Conservation (phyloP, 2,888 invertebrate species). For the Sisyra nigra region DNA sequence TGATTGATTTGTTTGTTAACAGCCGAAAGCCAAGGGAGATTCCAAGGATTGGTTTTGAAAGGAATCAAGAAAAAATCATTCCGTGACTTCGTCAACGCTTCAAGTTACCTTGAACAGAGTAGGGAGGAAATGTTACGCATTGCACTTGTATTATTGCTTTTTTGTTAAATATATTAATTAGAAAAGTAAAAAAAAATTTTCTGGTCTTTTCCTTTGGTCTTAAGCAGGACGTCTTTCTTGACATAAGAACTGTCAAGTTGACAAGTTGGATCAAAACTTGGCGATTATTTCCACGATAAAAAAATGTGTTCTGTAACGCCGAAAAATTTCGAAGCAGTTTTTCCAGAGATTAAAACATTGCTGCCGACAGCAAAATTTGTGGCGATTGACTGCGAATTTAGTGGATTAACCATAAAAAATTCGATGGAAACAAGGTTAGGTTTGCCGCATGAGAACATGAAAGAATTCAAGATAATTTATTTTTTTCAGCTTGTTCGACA, state of each 20-base stretch:
- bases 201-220: too few species aligned
- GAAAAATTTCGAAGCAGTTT: constrained; percentile 39
- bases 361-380: constrained; percentile 43
- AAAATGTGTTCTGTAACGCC: constrained; percentile 44
- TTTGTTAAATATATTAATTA: too few species aligned
- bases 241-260: too few species aligned
- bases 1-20: constrained; percentile 13
- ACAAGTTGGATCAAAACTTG: too few species aligned
- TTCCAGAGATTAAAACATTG: constrained; percentile 35
- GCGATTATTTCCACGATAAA: neutral
- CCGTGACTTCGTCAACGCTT: too few species aligned
- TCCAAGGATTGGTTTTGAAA: neutral
- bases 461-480: neutral
- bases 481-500: constrained; percentile 40
- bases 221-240: too few species aligned
- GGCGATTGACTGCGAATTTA: constrained; percentile 60
- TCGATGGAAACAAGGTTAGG: constrained; percentile 36
- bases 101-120: too few species aligned
- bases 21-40: constrained; percentile 20
- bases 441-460: neutral
- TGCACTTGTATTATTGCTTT: too few species aligned
- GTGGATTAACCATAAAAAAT: constrained; percentile 29
- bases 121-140: too few species aligned
- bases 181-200: too few species aligned
- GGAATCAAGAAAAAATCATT: too few species aligned